These are phyloP conservation scores for Heliconius congener DNA, from an alignment of 1,140 invertebrate species.

Conservation along the genomic window DNA sequence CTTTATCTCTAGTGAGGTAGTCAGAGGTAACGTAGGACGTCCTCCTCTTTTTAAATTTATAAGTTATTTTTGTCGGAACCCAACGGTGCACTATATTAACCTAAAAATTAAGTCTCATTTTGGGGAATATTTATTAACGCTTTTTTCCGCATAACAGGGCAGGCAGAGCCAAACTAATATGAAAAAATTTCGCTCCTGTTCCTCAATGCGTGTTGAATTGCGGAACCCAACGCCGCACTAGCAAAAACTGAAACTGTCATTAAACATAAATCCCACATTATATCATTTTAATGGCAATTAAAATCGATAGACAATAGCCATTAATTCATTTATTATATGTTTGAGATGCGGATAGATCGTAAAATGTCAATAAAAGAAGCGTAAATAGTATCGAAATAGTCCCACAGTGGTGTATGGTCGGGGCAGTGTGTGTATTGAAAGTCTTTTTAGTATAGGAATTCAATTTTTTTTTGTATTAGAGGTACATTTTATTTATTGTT, in stretches of 20 bases:
- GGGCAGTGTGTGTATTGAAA: background rate
- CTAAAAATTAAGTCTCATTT: background rate
- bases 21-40: no score
- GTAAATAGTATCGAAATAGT: constrained; percentile 31
- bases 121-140: background rate
- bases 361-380: constrained; percentile 50
- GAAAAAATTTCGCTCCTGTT: no score
- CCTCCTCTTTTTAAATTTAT: background rate
- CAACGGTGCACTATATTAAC: background rate
- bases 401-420: background rate
- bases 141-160: no score
- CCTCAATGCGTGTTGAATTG: background rate
- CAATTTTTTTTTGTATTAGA: no score
- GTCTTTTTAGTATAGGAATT: no score
- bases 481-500: no score
- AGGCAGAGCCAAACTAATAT: no score
- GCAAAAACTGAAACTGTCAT: background rate
- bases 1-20: no score
- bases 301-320: constrained; percentile 18
- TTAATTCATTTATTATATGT: constrained; percentile 50
- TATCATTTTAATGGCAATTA: constrained; percentile 7
- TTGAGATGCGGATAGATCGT: constrained; percentile 35
- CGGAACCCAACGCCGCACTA: background rate
- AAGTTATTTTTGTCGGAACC: background rate
- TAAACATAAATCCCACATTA: background rate